A percentile compares a stretch with the other conserved stretches of the same genome.
phyloP scores from a whole-genome alignment of 2,797 vertebrate genomes.

The Luscinia megarhynchos region DNA sequence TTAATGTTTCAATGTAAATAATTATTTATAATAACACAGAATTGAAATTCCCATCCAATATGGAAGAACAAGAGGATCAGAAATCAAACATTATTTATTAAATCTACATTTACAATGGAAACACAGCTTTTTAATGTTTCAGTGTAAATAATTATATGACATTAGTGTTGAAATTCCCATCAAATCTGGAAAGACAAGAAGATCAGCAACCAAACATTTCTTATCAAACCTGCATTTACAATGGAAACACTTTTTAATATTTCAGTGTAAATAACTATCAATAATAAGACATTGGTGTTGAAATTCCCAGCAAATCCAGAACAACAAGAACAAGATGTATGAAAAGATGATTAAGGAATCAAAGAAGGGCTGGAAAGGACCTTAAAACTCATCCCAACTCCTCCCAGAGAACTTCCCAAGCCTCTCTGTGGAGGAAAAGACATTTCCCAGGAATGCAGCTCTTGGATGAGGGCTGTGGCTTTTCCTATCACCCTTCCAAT shows the following conservation, averaged over 20 bases:
- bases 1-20: not conserved
- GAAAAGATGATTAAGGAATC: not conserved
- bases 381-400: not conserved
- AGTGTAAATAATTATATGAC: rapidly evolving
- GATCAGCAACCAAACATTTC: not conserved
- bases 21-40: conserved; percentile 45
- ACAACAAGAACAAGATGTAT: too few relatives aligned
- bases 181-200: conserved; percentile 61
- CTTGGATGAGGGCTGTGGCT: not conserved
- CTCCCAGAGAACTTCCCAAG: not conserved
- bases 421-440: not conserved
- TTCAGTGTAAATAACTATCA: not conserved
- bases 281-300: conserved; percentile 82
- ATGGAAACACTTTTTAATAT: not conserved
- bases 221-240: too few relatives aligned
- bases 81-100: too few relatives aligned
- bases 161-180: conserved; percentile 92
- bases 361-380: not conserved
- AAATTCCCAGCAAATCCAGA: conserved; percentile 93
- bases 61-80: conserved; percentile 40
- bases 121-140: not conserved
- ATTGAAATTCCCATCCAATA: conserved; percentile 94
- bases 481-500: not conserved
- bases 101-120: not conserved
- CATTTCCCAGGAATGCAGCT: not conserved